These are phyloP conservation scores for Rhamphomyia laevipes DNA, from an alignment of 2,888 invertebrate genomes.

Conservation along the genomic window DNA sequence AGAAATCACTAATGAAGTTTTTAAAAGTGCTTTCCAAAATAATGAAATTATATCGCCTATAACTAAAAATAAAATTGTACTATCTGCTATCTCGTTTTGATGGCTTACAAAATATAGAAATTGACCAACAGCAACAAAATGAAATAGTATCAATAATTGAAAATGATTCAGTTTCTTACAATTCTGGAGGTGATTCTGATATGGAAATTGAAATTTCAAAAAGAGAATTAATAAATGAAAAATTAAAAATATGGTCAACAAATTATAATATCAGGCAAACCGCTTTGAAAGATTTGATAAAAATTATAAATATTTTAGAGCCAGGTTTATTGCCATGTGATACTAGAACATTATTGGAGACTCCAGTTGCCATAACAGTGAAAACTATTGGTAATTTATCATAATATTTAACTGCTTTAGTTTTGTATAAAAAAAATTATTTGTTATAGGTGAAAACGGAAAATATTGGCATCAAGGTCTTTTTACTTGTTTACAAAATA, in stretches of 20 bases:
- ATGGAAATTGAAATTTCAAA: not conserved
- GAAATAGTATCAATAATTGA: not conserved
- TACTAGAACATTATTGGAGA: conserved; percentile 1
- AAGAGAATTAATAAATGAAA: not conserved
- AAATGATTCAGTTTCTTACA: not conserved
- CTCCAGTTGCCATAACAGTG: not conserved
- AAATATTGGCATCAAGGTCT: conserved; percentile 1
- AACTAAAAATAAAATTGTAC: no score
- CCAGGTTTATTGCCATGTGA: not conserved
- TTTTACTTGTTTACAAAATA: conserved; percentile 1
- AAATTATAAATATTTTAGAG: not conserved
- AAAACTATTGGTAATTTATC: not conserved
- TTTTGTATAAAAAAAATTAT: no score
- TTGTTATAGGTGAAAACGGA: not conserved
- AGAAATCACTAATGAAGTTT: no score
- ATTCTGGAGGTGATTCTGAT: not conserved
- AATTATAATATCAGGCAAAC: not conserved
- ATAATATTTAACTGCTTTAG: no score
- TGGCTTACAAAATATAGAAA: no score
- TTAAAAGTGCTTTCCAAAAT: no score
- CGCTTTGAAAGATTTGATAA: not conserved
- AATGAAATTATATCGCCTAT: no score
- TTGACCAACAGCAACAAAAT: no score
- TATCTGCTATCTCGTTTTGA: no score
- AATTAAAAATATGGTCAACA: not conserved